Evolutionary conservation across 2,797 vertebrate genomes (phyloP).

Genomic region (Anguilla obscura): DNA sequence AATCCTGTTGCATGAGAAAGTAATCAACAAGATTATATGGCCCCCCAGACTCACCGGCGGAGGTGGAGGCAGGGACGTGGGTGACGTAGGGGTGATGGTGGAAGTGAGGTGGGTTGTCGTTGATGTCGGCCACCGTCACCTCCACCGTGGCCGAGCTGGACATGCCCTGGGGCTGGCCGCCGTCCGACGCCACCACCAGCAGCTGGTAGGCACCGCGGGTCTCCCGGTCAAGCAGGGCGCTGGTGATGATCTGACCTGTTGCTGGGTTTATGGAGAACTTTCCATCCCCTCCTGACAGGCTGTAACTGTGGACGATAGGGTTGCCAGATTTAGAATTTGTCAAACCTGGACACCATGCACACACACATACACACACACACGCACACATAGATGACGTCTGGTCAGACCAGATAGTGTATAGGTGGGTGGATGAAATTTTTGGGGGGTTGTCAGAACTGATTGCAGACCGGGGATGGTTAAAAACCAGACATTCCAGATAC

Average conservation of each 20-base stretch:
- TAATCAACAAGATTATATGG: neutral
- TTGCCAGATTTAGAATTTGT: too few species aligned
- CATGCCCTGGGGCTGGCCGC: slow-evolving; percentile 79
- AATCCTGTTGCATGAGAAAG: neutral
- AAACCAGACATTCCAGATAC: neutral
- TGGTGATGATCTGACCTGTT: slow-evolving; percentile 96
- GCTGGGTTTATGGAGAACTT: slow-evolving; percentile 98
- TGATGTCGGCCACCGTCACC: slow-evolving; percentile 84
- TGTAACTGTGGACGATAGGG: slow-evolving; percentile 76
- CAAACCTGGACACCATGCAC: too few species aligned
- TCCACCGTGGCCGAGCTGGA: slow-evolving; percentile 92
- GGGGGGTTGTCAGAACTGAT: too few species aligned
- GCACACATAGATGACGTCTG: too few species aligned
- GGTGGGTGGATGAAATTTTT: too few species aligned
- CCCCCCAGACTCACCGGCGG: slow-evolving; percentile 73
- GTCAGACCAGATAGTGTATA: too few species aligned
- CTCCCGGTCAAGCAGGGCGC: slow-evolving; percentile 89
- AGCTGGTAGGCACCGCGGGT: slow-evolving; percentile 84
- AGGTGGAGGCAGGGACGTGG: slow-evolving; percentile 85
- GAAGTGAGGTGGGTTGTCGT: slow-evolving; percentile 95
- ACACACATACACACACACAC: too few species aligned
- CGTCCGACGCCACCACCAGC: slow-evolving; percentile 86
- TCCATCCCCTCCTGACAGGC: slow-evolving; percentile 84
- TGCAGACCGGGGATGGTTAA: too few species aligned
- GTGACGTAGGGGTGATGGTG: slow-evolving; percentile 98